A percentile compares a stretch with the other conserved stretches of the same genome.
phyloP scores from a whole-genome alignment of 2,113 vertebrate species.

The Antechinus flavipes region DNA sequence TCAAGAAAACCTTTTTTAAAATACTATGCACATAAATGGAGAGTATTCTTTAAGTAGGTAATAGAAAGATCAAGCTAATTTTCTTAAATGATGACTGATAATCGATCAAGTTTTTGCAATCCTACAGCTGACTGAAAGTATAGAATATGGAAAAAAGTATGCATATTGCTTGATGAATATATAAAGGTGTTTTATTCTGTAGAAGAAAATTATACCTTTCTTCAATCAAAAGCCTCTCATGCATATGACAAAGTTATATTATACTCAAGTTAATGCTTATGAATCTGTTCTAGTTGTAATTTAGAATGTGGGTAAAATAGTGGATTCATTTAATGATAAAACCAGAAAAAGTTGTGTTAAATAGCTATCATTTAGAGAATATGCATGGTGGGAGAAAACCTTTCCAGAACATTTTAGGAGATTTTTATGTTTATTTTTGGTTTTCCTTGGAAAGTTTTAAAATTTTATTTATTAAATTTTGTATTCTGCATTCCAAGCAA shows the following conservation, averaged over 20 bases:
- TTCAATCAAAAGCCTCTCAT: no score
- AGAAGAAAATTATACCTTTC: background rate
- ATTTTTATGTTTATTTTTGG: background rate
- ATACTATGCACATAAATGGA: background rate
- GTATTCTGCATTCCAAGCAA: background rate
- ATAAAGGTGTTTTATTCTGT: background rate
- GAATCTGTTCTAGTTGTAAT: background rate
- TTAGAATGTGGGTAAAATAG: background rate
- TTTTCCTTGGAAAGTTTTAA: background rate
- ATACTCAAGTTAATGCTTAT: background rate
- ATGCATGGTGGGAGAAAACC: background rate
- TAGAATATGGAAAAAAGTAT: background rate
- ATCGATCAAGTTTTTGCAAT: background rate
- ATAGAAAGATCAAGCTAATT: background rate
- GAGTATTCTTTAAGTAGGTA: background rate
- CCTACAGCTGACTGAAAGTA: background rate
- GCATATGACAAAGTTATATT: background rate
- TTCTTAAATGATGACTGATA: background rate
- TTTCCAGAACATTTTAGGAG: background rate
- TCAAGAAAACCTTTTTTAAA: background rate
- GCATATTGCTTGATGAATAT: background rate
- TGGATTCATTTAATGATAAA: background rate
- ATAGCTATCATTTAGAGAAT: background rate
- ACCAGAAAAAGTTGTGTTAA: background rate
- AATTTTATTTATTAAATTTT: background rate